phyloP scores from a whole-genome alignment of 2,113 vertebrate species.

The Triplophysa dalaica region DNA sequence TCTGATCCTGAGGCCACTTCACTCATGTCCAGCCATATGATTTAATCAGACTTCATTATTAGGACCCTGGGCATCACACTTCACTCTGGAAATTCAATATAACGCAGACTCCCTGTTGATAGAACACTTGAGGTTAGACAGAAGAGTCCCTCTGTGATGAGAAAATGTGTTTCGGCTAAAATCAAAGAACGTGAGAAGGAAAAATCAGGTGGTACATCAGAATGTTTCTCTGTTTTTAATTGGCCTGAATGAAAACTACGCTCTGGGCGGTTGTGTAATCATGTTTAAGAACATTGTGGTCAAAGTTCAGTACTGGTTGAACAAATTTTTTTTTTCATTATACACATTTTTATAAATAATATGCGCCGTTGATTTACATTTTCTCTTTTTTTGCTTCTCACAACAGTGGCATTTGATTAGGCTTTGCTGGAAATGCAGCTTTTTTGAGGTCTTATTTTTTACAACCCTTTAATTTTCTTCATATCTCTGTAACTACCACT shows the following conservation, averaged over 20 bases:
- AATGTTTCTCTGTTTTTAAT: neutral
- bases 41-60: constrained; percentile 45
- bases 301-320: neutral
- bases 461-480: constrained; percentile 6
- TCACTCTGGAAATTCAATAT: constrained; percentile 31
- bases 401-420: neutral
- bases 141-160: neutral
- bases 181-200: neutral
- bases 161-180: neutral
- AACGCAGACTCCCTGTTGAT: constrained; percentile 15
- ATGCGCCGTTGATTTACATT: neutral
- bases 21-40: constrained; percentile 32
- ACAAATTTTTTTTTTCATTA: neutral
- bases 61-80: constrained; percentile 12
- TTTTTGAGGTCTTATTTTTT: neutral
- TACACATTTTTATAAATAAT: neutral
- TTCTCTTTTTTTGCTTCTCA: neutral
- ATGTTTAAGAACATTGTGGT: neutral
- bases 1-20: constrained; percentile 29
- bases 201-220: neutral
- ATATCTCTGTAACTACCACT: constrained; percentile 20
- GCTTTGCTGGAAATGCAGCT: neutral
- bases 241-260: neutral
- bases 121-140: constrained; percentile 13
- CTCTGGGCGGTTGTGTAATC: constrained; percentile 2